A percentile compares a stretch with the other conserved stretches of the same genome.
Conservation (phyloP, 2,888 invertebrate species). For the Cheilosia vulpina region DNA sequence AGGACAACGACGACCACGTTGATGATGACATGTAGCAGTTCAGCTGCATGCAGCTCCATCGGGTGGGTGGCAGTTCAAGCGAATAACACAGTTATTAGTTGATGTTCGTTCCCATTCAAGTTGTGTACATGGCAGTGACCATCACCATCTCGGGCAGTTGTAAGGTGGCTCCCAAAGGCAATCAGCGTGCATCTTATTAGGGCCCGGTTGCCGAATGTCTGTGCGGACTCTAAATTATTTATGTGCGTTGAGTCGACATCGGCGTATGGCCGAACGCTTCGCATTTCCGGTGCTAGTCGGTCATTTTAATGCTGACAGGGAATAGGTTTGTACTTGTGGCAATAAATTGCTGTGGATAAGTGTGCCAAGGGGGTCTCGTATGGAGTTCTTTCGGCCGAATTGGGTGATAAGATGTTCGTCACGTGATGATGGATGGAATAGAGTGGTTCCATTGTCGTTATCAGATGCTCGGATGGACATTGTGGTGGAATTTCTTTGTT, state of each 20-base stretch:
- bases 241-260: conserved; percentile 48
- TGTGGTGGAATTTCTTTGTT: conserved; percentile 4
- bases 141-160: conserved; percentile 52
- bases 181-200: conserved; percentile 75
- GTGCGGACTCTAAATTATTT: conserved; percentile 62
- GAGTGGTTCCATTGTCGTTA: background rate
- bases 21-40: conserved; percentile 64
- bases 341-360: conserved; percentile 60
- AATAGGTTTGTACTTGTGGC: conserved; percentile 68
- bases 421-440: conserved; percentile 53
- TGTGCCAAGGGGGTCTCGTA: conserved; percentile 45
- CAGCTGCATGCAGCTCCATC: conserved; percentile 26
- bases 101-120: conserved; percentile 72
- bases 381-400: conserved; percentile 37
- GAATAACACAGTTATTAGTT: conserved; percentile 74
- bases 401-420: conserved; percentile 67
- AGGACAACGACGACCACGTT: conserved; percentile 26
- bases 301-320: conserved; percentile 55
- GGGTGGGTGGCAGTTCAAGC: conserved; percentile 24
- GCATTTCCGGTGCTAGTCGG: conserved; percentile 28
- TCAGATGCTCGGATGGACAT: background rate
- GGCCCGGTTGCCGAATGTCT: conserved; percentile 48
- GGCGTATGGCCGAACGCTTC: background rate
- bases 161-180: conserved; percentile 73
- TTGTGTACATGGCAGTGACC: conserved; percentile 70